Conservation (phyloP, 2,888 invertebrate species). For the Diarsia rubi region DNA sequence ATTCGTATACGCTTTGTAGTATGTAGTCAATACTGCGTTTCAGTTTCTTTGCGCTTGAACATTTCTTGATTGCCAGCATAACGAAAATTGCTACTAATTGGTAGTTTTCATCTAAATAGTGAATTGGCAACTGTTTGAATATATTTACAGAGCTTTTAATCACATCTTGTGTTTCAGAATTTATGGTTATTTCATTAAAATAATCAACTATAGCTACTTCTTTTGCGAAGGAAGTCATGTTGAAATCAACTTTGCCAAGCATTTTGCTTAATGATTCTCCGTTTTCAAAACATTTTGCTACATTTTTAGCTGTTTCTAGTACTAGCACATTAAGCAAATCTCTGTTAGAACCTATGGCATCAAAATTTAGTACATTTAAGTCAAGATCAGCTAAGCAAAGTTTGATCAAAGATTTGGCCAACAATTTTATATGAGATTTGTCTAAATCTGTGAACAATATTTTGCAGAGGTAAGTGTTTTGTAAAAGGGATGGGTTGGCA, state of each 20-base stretch:
- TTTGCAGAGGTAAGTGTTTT: constrained; percentile 74
- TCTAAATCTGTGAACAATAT: constrained; percentile 80
- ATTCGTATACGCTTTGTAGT: constrained; percentile 82
- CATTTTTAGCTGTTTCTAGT: constrained; percentile 79
- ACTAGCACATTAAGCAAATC: constrained; percentile 77
- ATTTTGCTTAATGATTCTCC: constrained; percentile 78
- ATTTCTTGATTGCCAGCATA: constrained; percentile 81
- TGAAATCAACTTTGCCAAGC: constrained; percentile 78
- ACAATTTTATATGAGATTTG: constrained; percentile 74
- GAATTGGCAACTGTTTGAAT: constrained; percentile 78
- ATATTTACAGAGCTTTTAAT: constrained; percentile 77
- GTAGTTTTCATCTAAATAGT: constrained; percentile 84
- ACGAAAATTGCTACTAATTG: constrained; percentile 83
- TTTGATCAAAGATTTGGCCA: constrained; percentile 81
- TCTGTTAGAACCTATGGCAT: constrained; percentile 77
- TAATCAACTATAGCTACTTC: constrained; percentile 72
- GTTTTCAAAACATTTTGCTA: constrained; percentile 79
- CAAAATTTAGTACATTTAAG: constrained; percentile 72
- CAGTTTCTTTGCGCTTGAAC: constrained; percentile 79
- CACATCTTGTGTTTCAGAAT: constrained; percentile 69
- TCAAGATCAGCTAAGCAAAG: constrained; percentile 69
- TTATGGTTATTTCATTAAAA: constrained; percentile 71
- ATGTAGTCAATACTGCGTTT: constrained; percentile 77
- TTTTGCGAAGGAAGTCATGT: constrained; percentile 76
- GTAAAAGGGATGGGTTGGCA: constrained; percentile 70